A percentile compares a stretch with the other conserved stretches of the same genome.
phyloP scores from a whole-genome alignment of 2,113 vertebrate genomes.

The Leptosomus discolor region DNA sequence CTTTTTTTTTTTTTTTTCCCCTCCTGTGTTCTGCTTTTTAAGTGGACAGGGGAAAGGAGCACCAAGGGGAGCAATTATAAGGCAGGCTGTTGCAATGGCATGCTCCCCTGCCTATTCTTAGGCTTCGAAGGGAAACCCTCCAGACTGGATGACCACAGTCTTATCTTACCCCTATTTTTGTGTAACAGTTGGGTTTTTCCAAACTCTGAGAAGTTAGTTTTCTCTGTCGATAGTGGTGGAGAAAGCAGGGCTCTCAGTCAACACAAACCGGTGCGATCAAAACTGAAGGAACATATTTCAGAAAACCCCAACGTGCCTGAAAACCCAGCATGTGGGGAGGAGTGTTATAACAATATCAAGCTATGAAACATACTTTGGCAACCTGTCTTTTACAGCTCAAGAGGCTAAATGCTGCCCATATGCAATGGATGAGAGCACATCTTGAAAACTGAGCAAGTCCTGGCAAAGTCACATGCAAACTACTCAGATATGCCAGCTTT shows the following conservation, averaged over 20 bases:
- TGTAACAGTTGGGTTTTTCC: background rate
- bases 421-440: conserved; percentile 2
- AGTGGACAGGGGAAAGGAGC: background rate
- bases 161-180: background rate
- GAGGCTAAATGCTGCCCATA: conserved; percentile 9
- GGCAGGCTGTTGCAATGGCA: background rate
- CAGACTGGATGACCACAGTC: background rate
- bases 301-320: background rate
- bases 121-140: background rate
- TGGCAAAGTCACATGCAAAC: conserved; percentile 1
- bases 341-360: background rate
- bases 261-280: background rate
- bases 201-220: background rate
- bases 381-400: background rate
- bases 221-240: background rate
- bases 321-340: background rate
- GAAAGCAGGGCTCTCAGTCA: background rate
- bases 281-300: background rate
- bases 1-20: background rate
- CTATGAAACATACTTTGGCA: conserved; percentile 26
- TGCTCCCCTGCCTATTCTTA: background rate
- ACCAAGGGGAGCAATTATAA: background rate
- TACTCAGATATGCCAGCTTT: background rate
- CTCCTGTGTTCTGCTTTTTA: background rate
- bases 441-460: conserved; percentile 13